Percentiles rank a stretch among this genome's conserved stretches.
Conservation (phyloP, 2,888 invertebrate genomes). For the Elegia similella region DNA sequence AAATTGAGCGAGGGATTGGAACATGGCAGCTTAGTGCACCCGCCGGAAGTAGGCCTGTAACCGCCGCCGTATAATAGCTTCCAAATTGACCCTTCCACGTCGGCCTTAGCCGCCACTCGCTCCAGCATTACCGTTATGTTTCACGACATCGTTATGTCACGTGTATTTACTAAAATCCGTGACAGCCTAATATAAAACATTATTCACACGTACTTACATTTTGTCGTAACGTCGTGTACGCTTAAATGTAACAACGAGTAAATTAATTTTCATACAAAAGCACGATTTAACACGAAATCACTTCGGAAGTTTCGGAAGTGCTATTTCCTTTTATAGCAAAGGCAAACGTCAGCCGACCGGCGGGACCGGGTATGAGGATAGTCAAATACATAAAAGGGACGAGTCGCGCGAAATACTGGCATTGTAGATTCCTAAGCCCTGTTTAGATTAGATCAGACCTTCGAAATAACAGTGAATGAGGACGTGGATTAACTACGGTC, state of each 20-base stretch:
- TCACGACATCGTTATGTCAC: constrained; percentile 25
- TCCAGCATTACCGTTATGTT: constrained; percentile 29
- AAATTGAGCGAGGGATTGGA: constrained; percentile 75
- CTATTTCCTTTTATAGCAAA: constrained; percentile 72
- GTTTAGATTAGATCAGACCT: constrained; percentile 82
- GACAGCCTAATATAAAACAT: background rate
- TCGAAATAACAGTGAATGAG: constrained; percentile 82
- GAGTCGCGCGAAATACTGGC: constrained; percentile 76
- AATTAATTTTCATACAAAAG: constrained; percentile 62
- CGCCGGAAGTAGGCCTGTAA: constrained; percentile 79
- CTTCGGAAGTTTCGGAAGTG: constrained; percentile 68
- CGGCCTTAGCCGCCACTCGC: constrained; percentile 40
- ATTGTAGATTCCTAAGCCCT: constrained; percentile 79
- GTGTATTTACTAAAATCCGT: constrained; percentile 18
- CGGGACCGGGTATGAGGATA: constrained; percentile 62
- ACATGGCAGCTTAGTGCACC: constrained; percentile 76
- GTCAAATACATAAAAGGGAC: constrained; percentile 79
- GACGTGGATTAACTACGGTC: constrained; percentile 82
- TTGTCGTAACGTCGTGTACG: constrained; percentile 30
- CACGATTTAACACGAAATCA: constrained; percentile 61
- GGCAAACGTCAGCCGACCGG: constrained; percentile 64
- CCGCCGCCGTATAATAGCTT: constrained; percentile 77
- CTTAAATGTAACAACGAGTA: constrained; percentile 33
- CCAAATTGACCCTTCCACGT: constrained; percentile 75
- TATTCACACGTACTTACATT: constrained; percentile 27